phyloP scores from a whole-genome alignment of 2,888 invertebrate species.

The Caenorhabditis drosophilae region DNA sequence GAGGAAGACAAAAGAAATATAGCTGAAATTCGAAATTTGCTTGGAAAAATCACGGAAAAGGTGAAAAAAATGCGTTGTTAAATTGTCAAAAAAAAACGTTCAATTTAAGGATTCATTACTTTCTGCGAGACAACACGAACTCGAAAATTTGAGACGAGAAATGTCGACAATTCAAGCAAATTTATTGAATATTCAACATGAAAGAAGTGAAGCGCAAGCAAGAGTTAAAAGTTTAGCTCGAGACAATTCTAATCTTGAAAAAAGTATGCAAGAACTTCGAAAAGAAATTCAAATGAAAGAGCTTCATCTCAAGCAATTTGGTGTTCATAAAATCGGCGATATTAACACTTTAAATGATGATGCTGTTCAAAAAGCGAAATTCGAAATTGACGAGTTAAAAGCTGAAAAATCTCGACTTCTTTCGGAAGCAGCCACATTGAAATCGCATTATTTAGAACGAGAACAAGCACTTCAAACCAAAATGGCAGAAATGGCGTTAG shows the following conservation, averaged over 20 bases:
- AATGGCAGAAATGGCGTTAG: conserved; percentile 13
- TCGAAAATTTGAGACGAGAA: conserved; percentile 45
- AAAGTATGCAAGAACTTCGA: conserved; percentile 20
- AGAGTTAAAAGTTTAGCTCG: conserved; percentile 56
- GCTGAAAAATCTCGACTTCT: conserved; percentile 19
- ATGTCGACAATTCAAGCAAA: conserved; percentile 55
- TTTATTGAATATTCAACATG: conserved; percentile 59
- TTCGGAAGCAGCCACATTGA: conserved; percentile 16
- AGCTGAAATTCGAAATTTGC: conserved; percentile 11
- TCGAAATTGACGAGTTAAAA: conserved; percentile 11
- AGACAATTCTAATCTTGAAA: conserved; percentile 53
- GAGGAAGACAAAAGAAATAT: conserved; percentile 1
- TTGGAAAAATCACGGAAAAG: conserved; percentile 18
- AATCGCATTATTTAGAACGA: conserved; percentile 31
- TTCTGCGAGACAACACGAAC: conserved; percentile 30
- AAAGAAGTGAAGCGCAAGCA: conserved; percentile 63
- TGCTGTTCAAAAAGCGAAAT: conserved; percentile 1
- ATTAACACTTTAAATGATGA: not conserved
- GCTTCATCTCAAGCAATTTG: conserved; percentile 50
- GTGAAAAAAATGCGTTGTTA: too few species aligned
- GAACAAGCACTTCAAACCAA: conserved; percentile 32
- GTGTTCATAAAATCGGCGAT: too few species aligned
- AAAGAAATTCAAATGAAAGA: conserved; percentile 58
- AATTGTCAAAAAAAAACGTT: too few species aligned
- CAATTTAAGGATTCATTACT: conserved; percentile 21